Evolutionary conservation across 1,140 invertebrate species (phyloP).

Genomic region (Pseudomyrmex sp.): DNA sequence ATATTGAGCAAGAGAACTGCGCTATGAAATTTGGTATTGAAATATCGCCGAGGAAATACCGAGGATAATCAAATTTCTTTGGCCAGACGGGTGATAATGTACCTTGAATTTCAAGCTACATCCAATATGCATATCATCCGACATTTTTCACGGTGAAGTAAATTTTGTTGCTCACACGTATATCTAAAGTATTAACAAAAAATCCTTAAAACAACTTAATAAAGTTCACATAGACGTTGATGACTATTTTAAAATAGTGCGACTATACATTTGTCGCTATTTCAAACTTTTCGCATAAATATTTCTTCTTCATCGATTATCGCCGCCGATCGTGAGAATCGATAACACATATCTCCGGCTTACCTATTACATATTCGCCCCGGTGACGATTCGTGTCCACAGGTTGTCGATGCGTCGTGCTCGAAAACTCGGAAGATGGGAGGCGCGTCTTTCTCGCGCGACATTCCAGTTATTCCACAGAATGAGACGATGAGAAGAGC

Average conservation of each 20-base stretch:
- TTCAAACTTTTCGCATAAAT: no score
- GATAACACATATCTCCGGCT: not conserved
- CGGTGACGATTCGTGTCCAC: not conserved
- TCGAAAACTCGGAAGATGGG: no score
- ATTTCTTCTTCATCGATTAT: not conserved
- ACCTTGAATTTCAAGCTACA: slow-evolving; percentile 33
- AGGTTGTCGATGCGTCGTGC: not conserved
- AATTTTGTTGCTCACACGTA: slow-evolving; percentile 8
- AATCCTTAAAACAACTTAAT: no score
- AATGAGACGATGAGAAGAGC: slow-evolving; percentile 37
- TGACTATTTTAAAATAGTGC: not conserved
- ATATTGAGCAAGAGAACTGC: slow-evolving; percentile 22
- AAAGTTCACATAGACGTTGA: not conserved
- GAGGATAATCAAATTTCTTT: slow-evolving; percentile 49
- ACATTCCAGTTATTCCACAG: slow-evolving; percentile 52
- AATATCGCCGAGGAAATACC: slow-evolving; percentile 48
- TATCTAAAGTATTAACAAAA: not conserved
- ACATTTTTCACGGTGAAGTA: slow-evolving; percentile 1
- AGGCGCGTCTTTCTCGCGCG: not conserved
- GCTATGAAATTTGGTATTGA: slow-evolving; percentile 56
- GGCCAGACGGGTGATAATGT: slow-evolving; percentile 39
- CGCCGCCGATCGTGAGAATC: not conserved
- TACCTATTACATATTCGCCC: not conserved
- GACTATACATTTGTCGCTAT: not conserved
- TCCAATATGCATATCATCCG: not conserved